These are phyloP conservation scores for Nasonia oneida DNA, from an alignment of 2,888 invertebrate species.

Conservation along the genomic window DNA sequence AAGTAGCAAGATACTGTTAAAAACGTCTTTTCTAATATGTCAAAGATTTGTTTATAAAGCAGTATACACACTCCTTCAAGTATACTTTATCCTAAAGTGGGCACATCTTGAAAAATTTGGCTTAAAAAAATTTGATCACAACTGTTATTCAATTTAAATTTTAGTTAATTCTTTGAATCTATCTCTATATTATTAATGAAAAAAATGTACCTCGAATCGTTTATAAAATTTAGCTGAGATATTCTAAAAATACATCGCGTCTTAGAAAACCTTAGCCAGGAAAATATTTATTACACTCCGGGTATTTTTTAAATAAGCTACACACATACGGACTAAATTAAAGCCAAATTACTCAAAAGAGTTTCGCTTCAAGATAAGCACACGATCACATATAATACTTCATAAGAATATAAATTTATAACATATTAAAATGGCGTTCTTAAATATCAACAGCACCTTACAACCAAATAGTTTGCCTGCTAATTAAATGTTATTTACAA, in stretches of 20 bases:
- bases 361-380: conserved; percentile 12
- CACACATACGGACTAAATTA: neutral
- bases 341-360: conserved; percentile 11
- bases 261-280: neutral
- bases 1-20: conserved; percentile 42
- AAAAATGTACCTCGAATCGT: neutral
- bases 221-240: neutral
- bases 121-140: conserved; percentile 1
- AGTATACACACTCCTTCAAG: neutral
- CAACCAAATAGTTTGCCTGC: neutral
- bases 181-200: neutral
- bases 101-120: neutral
- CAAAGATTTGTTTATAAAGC: conserved; percentile 17
- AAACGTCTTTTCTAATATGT: conserved; percentile 31
- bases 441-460: conserved; percentile 37
- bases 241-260: neutral
- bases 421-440: conserved; percentile 40
- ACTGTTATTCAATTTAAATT: neutral
- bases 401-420: conserved; percentile 29
- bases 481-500: conserved; percentile 46
- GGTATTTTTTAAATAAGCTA: neutral
- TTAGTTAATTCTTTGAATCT: neutral
- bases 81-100: conserved; percentile 8
- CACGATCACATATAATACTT: conserved; percentile 10
- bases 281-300: neutral